Evolutionary conservation across 2,113 vertebrate species (phyloP).

Genomic region (Albula goreensis): DNA sequence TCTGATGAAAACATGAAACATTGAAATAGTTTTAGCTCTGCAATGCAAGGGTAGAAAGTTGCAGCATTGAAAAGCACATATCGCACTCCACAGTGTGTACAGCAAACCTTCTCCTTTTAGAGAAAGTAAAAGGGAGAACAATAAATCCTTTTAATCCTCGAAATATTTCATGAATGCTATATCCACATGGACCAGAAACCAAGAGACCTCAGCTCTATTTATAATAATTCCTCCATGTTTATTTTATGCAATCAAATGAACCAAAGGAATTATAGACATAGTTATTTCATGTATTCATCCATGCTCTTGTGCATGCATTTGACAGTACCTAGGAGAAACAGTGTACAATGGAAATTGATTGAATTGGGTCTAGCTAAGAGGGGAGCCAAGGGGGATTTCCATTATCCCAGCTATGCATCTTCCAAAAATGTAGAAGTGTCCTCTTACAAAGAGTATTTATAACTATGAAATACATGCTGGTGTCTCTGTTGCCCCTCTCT

Average conservation of each 20-base stretch:
- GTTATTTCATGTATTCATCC: background rate
- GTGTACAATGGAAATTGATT: conserved; percentile 37
- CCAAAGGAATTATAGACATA: background rate
- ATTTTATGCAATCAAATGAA: background rate
- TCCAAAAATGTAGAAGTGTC: conserved; percentile 83
- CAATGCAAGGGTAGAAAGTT: background rate
- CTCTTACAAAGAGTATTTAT: conserved; percentile 83
- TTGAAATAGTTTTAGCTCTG: no score
- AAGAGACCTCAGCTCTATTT: conserved; percentile 2
- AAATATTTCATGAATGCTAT: conserved; percentile 40
- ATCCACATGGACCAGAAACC: conserved; percentile 36
- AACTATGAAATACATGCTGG: conserved; percentile 49
- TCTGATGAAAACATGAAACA: background rate
- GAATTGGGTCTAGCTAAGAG: background rate
- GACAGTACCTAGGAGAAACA: background rate
- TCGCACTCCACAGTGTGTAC: conserved; percentile 41
- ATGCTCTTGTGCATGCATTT: background rate
- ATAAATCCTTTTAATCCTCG: conserved; percentile 41
- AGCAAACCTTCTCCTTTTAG: conserved; percentile 33
- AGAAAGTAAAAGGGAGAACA: conserved; percentile 42
- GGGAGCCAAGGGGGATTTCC: conserved; percentile 50
- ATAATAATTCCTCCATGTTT: background rate
- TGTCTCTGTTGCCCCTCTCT: conserved; percentile 16
- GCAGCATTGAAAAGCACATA: conserved; percentile 28
- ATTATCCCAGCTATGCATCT: conserved; percentile 45